Conservation (phyloP, 2,113 vertebrate genomes). For the Bos javanicus region DNA sequence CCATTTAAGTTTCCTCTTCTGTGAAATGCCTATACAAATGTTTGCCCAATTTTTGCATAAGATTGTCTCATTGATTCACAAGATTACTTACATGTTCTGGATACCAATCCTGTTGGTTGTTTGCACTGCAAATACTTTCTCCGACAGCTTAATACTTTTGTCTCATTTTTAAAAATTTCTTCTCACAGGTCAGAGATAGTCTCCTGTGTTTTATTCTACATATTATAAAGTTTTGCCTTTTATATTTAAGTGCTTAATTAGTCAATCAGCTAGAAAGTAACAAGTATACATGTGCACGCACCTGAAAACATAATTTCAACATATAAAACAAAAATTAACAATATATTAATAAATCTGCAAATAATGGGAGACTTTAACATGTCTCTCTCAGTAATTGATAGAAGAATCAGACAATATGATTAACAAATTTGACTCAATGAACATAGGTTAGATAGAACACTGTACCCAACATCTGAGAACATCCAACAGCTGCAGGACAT, state of each 20-base stretch:
- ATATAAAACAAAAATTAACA: constrained; percentile 29
- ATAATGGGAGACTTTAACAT: background rate
- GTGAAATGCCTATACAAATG: background rate
- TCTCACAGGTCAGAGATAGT: background rate
- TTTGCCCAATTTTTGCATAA: background rate
- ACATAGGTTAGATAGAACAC: background rate
- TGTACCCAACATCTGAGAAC: background rate
- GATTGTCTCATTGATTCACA: background rate
- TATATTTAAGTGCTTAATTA: background rate
- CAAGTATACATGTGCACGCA: background rate
- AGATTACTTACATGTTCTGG: background rate
- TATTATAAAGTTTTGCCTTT: constrained; percentile 27
- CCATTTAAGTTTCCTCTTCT: background rate
- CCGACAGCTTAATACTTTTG: background rate
- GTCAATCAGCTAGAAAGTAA: background rate
- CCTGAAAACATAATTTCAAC: constrained; percentile 12
- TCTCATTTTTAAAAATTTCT: background rate
- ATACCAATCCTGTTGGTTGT: background rate
- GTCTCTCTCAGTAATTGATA: background rate
- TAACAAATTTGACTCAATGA: background rate
- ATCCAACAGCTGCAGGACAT: background rate
- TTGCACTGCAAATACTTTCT: background rate
- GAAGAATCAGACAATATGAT: background rate
- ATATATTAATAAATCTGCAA: background rate
- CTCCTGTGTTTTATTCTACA: background rate